Base-by-base conservation (phyloP, 2,113 vertebrate species). In the Antechinus flavipes region DNA sequence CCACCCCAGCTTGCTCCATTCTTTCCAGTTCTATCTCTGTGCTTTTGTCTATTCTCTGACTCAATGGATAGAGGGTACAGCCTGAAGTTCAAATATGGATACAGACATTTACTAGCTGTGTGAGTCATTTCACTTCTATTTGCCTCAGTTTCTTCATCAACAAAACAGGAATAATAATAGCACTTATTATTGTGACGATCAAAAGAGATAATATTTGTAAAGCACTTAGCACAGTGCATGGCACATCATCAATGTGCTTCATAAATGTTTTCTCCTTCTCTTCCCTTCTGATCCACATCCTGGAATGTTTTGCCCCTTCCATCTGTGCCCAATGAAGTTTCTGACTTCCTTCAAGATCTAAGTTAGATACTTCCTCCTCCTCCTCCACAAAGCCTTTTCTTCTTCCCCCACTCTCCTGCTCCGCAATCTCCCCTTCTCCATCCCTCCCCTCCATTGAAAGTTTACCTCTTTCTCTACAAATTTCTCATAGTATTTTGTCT, bases 371-470 rank as follows among this genome's bases (percentile, higher is more conserved):
- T 1, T 91, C 26, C 16, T 25, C 23, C 16, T 25, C 23, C 16
- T 61, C 26, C 10, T 35, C 61, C 12, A 68, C 61, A 35, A 68
- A 68, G 11, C 58, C 47, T 50, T 50, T 47, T 25, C 89, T 50
- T 14, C 49, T 50, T 49, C 24, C 19, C 47, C 27, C 10, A 4
- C 19, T 27, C 58, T 91, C 53, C 76, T 54, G 30, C 42, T 68
- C 47, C 49, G 0, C n/a, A 22, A 19, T 1, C 50, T 25, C 3
- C 1, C 2, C 0, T n/a, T 35, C 30, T 10, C 19, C 16, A 0
- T 8, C 2, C 91, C 26, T 16, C 9, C 16, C 24, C 23, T 49
- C 16, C 49, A 35, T 90, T 50, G 89, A 89, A 94, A 91, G 22
- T 35, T 49, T 53, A 49, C 24, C 25, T 27, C n/a, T 89, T 76